Evolutionary conservation across 2,888 invertebrate genomes (phyloP), one percentile per base, ranked within the genome.

Genomic region (Morpho helenor): DNA sequence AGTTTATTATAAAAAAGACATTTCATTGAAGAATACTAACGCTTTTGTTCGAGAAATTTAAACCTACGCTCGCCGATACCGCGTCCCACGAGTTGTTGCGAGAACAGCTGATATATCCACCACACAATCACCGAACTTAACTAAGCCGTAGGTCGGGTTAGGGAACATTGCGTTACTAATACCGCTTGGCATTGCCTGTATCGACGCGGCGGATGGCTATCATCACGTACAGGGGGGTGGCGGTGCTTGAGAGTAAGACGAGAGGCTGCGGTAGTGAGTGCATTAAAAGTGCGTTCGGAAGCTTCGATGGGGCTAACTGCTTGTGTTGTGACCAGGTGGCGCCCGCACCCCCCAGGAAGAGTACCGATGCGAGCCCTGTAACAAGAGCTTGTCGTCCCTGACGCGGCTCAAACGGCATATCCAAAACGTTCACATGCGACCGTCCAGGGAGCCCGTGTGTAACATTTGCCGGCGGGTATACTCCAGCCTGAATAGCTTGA

Each of bases 391-490:
- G 82, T 96, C 96, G 80, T 96, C 96, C 76, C 92, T 96, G 87
- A 96, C 96, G 79, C 94, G 96, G 82, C 94, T 96, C 92, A 96
- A 96, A 93, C 94, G 96, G 79, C 96, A 96, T 92, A 96, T 96
- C 92, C 96, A 96, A 93, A 96, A 96, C 92, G 96, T 96, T 77
- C 96, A 96, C 92, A 96, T 96, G 94, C 93, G 96, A 79, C 96
- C 96, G 76, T 95, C 96, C 84, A 94, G 96, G 92, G 96, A 96
- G 91, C 96, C 96, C 71, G 96, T 96, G 83, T 97, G 96, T 93
- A 96, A 96, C 92, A 96, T 96, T 84, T 97, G 96, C 93, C 96
- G 96, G 89, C 95, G 96, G 82, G 96, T 96, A 74, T 97, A 96
- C 93, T 96, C 96, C 93, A 96, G 96, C 82, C 93, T 96, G 79